These are phyloP conservation scores for Arctia plantaginis DNA, from an alignment of 2,888 invertebrate species.

Conservation along the genomic window DNA sequence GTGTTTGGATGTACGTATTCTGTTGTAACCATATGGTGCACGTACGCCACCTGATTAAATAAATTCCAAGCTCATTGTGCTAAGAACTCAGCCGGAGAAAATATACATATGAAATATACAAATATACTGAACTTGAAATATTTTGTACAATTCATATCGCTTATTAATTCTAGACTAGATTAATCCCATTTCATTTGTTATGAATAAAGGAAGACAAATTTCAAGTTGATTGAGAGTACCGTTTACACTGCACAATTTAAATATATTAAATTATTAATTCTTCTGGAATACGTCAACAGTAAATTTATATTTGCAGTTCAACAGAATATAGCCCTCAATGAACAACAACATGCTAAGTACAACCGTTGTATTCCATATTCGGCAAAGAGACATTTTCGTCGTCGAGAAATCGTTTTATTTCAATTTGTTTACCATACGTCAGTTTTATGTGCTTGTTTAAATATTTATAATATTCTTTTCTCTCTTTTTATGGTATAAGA, in stretches of 20 bases:
- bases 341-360: conserved; percentile 51
- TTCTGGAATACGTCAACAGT: neutral
- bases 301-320: neutral
- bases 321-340: conserved; percentile 34
- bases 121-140: neutral
- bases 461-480: conserved; percentile 29
- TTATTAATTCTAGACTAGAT: neutral
- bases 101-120: neutral
- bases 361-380: conserved; percentile 57
- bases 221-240: neutral
- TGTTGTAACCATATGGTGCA: conserved; percentile 16
- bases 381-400: conserved; percentile 56
- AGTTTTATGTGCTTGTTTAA: conserved; percentile 44
- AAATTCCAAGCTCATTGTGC: neutral
- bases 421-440: conserved; percentile 53
- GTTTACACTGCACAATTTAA: neutral
- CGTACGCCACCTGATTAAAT: neutral
- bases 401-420: conserved; percentile 52
- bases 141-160: too few species aligned
- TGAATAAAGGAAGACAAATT: neutral
- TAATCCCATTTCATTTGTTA: neutral
- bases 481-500: too few species aligned
- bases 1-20: conserved; percentile 54
- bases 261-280: too few species aligned
- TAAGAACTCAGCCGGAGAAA: too few species aligned